Conservation (phyloP, 2,113 vertebrate genomes). For the Cygnus atratus region DNA sequence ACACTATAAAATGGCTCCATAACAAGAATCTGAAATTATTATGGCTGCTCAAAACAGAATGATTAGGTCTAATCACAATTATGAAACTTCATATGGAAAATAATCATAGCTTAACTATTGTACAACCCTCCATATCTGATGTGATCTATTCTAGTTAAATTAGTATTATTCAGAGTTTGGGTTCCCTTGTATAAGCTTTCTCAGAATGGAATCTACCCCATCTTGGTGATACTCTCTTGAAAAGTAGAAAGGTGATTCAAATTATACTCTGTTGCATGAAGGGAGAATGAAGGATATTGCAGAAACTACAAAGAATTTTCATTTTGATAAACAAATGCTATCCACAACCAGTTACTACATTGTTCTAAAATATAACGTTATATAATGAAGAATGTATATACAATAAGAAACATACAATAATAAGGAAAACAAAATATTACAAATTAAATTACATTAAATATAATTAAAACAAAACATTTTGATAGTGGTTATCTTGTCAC, state of each 20-base stretch:
- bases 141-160: neutral
- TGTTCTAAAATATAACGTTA: neutral
- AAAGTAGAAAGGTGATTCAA: neutral
- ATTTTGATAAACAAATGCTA: neutral
- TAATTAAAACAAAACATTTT: neutral
- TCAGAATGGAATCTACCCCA: neutral
- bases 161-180: neutral
- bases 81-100: slow-evolving; percentile 21
- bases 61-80: slow-evolving; percentile 21
- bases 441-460: neutral
- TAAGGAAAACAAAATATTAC: neutral
- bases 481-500: rapidly evolving
- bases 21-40: slow-evolving; percentile 15
- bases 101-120: neutral
- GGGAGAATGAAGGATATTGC: neutral
- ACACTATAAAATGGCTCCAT: neutral
- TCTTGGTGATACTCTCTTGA: neutral
- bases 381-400: neutral
- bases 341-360: neutral
- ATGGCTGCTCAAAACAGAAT: slow-evolving; percentile 15
- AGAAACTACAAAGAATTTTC: neutral
- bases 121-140: neutral
- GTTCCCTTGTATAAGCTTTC: neutral
- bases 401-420: neutral
- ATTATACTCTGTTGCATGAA: neutral